Base-by-base conservation (phyloP, 2,797 vertebrate species). In the Vultur gryphus region DNA sequence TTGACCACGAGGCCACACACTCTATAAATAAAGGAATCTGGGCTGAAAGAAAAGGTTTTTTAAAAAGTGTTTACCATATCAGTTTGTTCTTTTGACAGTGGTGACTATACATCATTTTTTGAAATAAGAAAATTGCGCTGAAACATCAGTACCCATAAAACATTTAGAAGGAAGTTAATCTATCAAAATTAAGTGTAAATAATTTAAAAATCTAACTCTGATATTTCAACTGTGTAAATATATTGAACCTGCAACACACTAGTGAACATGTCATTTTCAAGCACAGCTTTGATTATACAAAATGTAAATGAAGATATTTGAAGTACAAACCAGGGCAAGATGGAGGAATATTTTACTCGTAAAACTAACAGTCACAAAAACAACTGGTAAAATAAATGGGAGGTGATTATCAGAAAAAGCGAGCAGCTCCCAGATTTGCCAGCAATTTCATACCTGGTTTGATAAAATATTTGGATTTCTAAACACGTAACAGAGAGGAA, bases 181-280 rank as follows among this genome's bases (percentile, higher is more conserved):
- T 93, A 84, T 83, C 92, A 95, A 81, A 73, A 80, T 89, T 82
- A 67, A 89, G 55, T 70, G n/a, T 89, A 94, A 95, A 80, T 95
- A 92, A 90, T 95, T 94, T 82, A 84, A 93, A 94, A 94, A 70
- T 87, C 49, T 51, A 37, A 31, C 71, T 69, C 66, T 97, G 44
- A 51, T 95, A 82, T 96, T 97, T 90, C 81, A 64, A 7, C 88
- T 95, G 70, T 93, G 64, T 87, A 94, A 97, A 91, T 95, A 62
- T 46, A 77, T 93, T 90, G 92, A 62, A 84, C 93, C 84, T 86
- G 92, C 64, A 96, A 95, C 93, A 97, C 51, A 3, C 79, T 96
- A 54, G 41, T 91, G 93, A 86, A 91, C 77, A 91, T 75, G 59
- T 95, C 89, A 90, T 91, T 94, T 95, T 90, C 94, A 96, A 95